A percentile compares a stretch with the other conserved stretches of the same genome.
phyloP scores from a whole-genome alignment of 1,140 invertebrate genomes.

The Conus ventricosus region DNA sequence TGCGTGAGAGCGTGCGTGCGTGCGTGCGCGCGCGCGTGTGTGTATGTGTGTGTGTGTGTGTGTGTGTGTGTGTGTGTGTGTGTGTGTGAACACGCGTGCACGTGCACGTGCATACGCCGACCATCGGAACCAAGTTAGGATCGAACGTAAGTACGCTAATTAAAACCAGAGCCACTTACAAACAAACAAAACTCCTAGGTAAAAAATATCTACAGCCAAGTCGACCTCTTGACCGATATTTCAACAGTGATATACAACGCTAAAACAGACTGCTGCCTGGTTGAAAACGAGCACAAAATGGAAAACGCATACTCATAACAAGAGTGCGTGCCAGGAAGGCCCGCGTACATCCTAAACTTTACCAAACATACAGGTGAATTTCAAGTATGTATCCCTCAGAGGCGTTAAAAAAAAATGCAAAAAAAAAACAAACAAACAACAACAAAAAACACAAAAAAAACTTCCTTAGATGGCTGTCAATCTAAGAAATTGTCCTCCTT shows the following conservation, averaged over 20 bases:
- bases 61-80: constrained; percentile 13
- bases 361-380: too few species aligned
- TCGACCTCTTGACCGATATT: not conserved
- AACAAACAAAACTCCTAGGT: not conserved
- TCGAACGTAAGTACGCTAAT: not conserved
- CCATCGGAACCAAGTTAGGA: not conserved
- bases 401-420: too few species aligned
- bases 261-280: not conserved
- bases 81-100: not conserved
- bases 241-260: too few species aligned
- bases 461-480: too few species aligned
- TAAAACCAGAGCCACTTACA: not conserved
- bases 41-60: constrained; percentile 1
- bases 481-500: too few species aligned
- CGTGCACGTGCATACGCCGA: not conserved
- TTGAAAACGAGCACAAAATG: not conserved
- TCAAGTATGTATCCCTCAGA: too few species aligned
- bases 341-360: too few species aligned
- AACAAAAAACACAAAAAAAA: too few species aligned
- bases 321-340: too few species aligned
- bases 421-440: too few species aligned
- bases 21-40: not conserved
- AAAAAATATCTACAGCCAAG: not conserved
- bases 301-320: too few species aligned
- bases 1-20: not conserved